These are phyloP conservation scores for Heptranchias perlo DNA, from an alignment of 2,113 vertebrate genomes.

Conservation along the genomic window DNA sequence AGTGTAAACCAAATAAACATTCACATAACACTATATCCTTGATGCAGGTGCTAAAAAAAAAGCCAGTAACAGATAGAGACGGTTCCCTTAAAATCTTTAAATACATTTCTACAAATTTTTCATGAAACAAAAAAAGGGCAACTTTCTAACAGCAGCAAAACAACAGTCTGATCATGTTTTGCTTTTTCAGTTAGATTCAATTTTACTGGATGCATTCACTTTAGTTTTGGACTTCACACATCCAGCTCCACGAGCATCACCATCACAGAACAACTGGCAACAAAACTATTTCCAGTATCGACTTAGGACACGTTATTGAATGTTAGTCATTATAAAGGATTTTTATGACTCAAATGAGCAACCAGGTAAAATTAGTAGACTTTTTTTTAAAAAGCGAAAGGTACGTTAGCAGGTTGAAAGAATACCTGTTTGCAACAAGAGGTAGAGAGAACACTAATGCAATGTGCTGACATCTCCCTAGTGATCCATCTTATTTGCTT, in stretches of 20 bases:
- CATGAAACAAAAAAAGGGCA: constrained; percentile 53
- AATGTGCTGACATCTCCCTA: not conserved
- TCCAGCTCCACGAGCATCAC: constrained; percentile 43
- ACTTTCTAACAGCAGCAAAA: constrained; percentile 60
- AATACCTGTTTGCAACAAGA: not conserved
- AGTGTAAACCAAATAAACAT: constrained; percentile 76
- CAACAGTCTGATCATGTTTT: constrained; percentile 49
- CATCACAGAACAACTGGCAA: constrained; percentile 32
- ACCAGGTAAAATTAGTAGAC: constrained; percentile 15
- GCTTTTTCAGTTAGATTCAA: constrained; percentile 54
- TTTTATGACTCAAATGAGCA: not conserved
- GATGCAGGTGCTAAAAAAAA: constrained; percentile 53
- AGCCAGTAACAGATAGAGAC: constrained; percentile 50
- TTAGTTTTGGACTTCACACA: constrained; percentile 48
- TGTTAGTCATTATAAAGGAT: constrained; percentile 25
- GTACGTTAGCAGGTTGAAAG: constrained; percentile 6
- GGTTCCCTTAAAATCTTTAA: constrained; percentile 65
- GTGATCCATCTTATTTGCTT: not conserved
- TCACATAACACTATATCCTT: constrained; percentile 53
- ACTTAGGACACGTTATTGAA: constrained; percentile 1
- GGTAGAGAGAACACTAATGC: constrained; percentile 34
- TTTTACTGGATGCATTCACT: constrained; percentile 47
- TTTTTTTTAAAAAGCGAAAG: constrained; percentile 8
- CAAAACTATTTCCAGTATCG: constrained; percentile 24
- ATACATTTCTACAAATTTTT: constrained; percentile 82